Evolutionary conservation across 2,797 vertebrate species (phyloP), one percentile per base, ranked within the genome.

Genomic region (Mus caroli): DNA sequence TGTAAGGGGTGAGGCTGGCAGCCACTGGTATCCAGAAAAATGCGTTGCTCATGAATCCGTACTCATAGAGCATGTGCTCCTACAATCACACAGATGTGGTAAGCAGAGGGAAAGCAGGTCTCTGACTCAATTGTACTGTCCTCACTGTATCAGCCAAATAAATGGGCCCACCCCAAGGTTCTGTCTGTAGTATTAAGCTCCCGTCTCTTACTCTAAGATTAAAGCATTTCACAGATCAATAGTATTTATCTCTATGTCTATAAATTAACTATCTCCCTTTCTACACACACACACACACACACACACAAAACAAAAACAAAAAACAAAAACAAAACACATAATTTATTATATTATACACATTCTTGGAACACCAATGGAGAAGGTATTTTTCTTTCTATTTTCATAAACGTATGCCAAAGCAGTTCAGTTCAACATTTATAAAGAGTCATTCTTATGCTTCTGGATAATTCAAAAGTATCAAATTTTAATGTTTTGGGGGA

Each of bases 1-100:
- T 99, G 89, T 99, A 99, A 0, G 99, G 99, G 0, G 99, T 98
- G 96, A 99, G 99, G 3, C 99, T 99, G 26, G 98, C 98, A 0
- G 98, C 98, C 93, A 99, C 80, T 86, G 99, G 98, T 3, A 99
- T 76, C 94, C 97, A 97, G 92, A 93, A 64, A n/a, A 94, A 13
- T 13, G 75, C 3, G 0, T n/a, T 79, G 71, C 26, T 52, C 37
- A 80, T 17, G 75, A n/a, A 31, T 2, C 2, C 54, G 5, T 43
- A 26, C 4, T 90, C 78, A 4, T 92, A 37, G 12, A 31, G 5
- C 10, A 1, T 0, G 26, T 52, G 0, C 12, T 92, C 85, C 97
- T 97, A 56, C 88, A 97, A 96, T 20, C 8, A 77, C 0, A 14
- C n/a, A 90, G 62, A 92, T 34, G 62, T 0, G 12, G 17, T 91